phyloP scores from a whole-genome alignment of 1,140 invertebrate genomes.

The Dufourea novaeangliae region DNA sequence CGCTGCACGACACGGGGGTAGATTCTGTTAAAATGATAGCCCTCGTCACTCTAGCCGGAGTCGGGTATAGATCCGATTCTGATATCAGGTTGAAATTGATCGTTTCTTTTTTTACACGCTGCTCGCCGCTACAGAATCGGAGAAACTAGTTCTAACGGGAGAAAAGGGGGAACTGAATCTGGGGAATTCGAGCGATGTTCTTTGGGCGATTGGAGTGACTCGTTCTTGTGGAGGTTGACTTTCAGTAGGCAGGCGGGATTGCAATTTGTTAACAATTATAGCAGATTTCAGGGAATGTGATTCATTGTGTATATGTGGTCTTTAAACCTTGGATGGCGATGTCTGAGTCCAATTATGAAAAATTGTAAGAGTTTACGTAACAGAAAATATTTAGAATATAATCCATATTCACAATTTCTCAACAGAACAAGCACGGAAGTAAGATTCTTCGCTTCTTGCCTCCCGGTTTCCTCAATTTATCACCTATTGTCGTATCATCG shows the following conservation, averaged over 20 bases:
- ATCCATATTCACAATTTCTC: no score
- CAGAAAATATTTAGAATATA: no score
- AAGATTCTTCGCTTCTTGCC: no score
- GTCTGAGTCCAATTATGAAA: no score
- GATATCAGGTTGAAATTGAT: slow-evolving; percentile 66
- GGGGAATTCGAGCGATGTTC: no score
- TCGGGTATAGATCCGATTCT: slow-evolving; percentile 55
- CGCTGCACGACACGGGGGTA: slow-evolving; percentile 75
- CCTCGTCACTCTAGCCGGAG: slow-evolving; percentile 56
- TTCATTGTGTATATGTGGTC: no score
- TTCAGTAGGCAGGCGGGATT: no score
- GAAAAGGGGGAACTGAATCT: background rate
- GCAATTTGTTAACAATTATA: no score
- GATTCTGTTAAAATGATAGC: slow-evolving; percentile 80
- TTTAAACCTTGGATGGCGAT: no score
- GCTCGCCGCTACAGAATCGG: background rate
- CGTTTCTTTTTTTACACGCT: slow-evolving; percentile 14
- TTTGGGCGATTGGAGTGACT: background rate
- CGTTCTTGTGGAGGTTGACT: background rate
- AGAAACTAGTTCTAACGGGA: slow-evolving; percentile 22
- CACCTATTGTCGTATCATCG: background rate
- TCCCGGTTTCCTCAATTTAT: background rate
- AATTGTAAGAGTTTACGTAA: no score
- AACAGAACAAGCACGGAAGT: no score
- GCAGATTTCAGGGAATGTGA: no score